phyloP scores from a whole-genome alignment of 2,888 invertebrate species.

The Biston stratarius region DNA sequence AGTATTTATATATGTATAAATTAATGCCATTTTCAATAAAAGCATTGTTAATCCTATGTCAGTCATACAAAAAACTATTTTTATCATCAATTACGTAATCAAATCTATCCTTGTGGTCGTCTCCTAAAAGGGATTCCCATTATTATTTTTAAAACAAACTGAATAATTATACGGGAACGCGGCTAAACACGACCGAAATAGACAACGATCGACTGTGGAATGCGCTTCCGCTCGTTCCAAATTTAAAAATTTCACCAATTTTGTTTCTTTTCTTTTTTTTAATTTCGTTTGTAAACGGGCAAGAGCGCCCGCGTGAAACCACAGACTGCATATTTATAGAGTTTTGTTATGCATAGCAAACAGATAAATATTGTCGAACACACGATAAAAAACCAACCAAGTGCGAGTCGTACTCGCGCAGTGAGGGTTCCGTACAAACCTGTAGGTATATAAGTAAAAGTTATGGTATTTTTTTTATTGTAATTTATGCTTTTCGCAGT shows the following conservation, averaged over 20 bases:
- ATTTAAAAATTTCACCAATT: constrained; percentile 52
- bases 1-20: too few species aligned
- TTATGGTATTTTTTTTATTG: too few species aligned
- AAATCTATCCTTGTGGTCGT: background rate
- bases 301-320: constrained; percentile 4
- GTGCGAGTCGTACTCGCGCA: too few species aligned
- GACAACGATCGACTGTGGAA: constrained; percentile 59
- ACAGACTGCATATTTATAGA: background rate
- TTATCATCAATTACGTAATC: background rate
- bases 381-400: too few species aligned
- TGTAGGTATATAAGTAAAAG: too few species aligned
- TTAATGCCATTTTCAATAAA: too few species aligned
- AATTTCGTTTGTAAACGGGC: constrained; percentile 50
- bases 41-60: too few species aligned
- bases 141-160: constrained; percentile 43
- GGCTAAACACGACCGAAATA: constrained; percentile 62
- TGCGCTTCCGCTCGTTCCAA: constrained; percentile 70
- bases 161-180: constrained; percentile 39
- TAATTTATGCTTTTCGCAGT: too few species aligned
- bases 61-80: too few species aligned
- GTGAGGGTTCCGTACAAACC: too few species aligned
- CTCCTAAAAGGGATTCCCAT: constrained; percentile 28
- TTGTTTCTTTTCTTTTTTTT: constrained; percentile 47
- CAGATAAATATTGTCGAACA: too few species aligned
- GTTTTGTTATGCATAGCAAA: too few species aligned